phyloP scores from a whole-genome alignment of 2,797 vertebrate species.

The Mormyrus proboscirostris region DNA sequence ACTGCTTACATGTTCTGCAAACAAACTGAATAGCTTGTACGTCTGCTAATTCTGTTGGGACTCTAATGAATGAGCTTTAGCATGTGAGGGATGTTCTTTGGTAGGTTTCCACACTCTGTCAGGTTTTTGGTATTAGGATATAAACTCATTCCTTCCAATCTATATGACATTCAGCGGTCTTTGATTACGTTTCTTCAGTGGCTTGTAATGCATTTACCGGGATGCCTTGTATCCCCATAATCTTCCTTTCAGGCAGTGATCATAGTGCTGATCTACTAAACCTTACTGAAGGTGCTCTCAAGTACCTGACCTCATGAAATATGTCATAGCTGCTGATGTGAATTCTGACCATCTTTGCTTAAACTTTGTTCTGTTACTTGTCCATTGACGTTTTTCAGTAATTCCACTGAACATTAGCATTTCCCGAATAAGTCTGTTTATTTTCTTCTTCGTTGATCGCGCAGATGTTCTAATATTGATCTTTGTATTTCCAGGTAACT shows the following conservation, averaged over 20 bases:
- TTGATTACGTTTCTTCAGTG: neutral
- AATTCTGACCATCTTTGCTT: neutral
- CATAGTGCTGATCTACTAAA: neutral
- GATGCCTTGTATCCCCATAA: neutral
- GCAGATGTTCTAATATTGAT: neutral
- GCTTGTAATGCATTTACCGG: neutral
- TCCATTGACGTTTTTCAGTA: neutral
- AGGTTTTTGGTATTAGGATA: neutral
- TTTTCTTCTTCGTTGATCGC: neutral
- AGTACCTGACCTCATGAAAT: neutral
- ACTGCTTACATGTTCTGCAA: neutral
- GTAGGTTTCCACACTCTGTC: neutral
- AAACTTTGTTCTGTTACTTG: neutral
- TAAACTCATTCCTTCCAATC: neutral
- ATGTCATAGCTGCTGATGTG: neutral
- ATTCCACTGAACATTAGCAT: neutral
- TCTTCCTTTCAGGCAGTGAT: neutral
- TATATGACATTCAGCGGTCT: neutral
- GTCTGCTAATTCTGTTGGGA: neutral
- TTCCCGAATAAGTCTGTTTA: neutral
- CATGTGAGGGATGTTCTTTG: neutral
- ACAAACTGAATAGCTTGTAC: neutral
- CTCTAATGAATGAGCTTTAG: neutral
- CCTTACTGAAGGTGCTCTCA: neutral
- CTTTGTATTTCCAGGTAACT: neutral